Conservation (phyloP, 2,888 invertebrate species). For the Augochlorella aurata region DNA sequence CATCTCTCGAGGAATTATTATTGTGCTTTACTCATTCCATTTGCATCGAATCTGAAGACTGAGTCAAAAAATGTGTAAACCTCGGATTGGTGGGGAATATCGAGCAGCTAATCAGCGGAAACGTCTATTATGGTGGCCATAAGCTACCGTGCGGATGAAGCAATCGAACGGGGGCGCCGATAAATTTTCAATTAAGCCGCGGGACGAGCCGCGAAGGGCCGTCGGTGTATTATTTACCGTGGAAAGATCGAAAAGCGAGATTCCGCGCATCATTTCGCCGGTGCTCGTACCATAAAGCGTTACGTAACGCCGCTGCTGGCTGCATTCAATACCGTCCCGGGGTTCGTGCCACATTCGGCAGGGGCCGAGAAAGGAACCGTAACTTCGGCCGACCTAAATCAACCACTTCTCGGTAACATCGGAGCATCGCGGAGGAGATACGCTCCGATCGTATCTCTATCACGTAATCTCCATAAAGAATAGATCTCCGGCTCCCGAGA, state of each 20-base stretch:
- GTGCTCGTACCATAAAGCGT: constrained; percentile 34
- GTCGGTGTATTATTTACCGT: not conserved
- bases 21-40: too few species aligned
- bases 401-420: constrained; percentile 45
- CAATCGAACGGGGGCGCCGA: not conserved
- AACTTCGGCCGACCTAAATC: constrained; percentile 44
- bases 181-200: constrained; percentile 9
- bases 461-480: constrained; percentile 64
- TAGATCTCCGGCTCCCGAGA: constrained; percentile 51
- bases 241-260: constrained; percentile 19
- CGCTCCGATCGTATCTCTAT: constrained; percentile 58
- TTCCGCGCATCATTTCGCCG: constrained; percentile 22
- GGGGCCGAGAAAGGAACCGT: constrained; percentile 41
- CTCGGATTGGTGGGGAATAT: not conserved
- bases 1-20: too few species aligned
- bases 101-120: not conserved
- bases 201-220: not conserved
- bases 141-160: constrained; percentile 1
- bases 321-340: constrained; percentile 24
- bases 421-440: constrained; percentile 53
- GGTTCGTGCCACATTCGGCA: constrained; percentile 42
- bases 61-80: too few species aligned
- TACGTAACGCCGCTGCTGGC: constrained; percentile 18
- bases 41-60: too few species aligned
- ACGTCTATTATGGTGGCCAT: not conserved